Percentiles rank a stretch among this genome's conserved stretches.
These are phyloP conservation scores for Ostrea denselamellosa DNA, from an alignment of 1,140 invertebrate genomes.

Conservation along the genomic window DNA sequence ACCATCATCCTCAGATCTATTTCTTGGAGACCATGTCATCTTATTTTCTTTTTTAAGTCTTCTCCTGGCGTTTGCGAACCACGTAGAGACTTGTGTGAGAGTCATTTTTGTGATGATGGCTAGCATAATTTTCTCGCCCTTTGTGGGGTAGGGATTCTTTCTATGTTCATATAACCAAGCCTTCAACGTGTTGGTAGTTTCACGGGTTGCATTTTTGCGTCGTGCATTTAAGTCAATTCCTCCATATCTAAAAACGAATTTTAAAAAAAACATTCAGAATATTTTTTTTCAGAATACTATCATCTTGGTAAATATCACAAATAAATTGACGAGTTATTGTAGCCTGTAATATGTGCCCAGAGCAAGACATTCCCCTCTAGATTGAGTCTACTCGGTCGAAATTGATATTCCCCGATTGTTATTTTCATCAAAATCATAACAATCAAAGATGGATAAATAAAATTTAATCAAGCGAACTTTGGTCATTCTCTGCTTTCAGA, in stretches of 20 bases:
- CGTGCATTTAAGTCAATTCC: constrained; percentile 83
- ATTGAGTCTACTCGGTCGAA: background rate
- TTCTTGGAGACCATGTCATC: constrained; percentile 93
- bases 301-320: too few relatives aligned
- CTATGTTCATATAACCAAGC: constrained; percentile 99
- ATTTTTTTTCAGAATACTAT: too few relatives aligned
- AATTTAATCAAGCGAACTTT: constrained; percentile 25
- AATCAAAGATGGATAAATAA: constrained; percentile 37
- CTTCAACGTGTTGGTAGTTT: constrained; percentile 95
- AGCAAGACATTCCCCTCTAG: background rate
- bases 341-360: too few relatives aligned
- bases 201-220: constrained; percentile 96
- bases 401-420: constrained; percentile 31
- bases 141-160: constrained; percentile 99
- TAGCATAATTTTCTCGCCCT: constrained; percentile 99
- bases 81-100: constrained; percentile 87
- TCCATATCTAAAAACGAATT: background rate
- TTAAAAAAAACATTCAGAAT: background rate
- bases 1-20: constrained; percentile 87
- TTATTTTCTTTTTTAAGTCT: constrained; percentile 97
- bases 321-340: too few relatives aligned
- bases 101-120: constrained; percentile 99
- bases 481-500: constrained; percentile 1
- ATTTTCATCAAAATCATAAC: constrained; percentile 2
- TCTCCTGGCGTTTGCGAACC: constrained; percentile 78